Base-by-base conservation (phyloP, 2,113 vertebrate genomes). In the Cyprinodon brontotheroides region DNA sequence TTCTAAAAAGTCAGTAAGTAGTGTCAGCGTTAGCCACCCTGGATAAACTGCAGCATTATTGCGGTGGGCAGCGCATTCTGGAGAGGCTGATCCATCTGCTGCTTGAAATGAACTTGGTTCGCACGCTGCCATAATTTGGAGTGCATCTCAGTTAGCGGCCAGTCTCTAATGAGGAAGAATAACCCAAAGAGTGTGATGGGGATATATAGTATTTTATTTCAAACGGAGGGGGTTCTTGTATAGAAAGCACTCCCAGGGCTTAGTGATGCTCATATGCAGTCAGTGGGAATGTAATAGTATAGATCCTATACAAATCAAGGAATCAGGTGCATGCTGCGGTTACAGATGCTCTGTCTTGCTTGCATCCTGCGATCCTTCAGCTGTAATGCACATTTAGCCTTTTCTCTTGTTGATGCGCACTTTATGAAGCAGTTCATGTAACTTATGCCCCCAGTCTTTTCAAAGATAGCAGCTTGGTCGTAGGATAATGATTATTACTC, bases 61-160 rank as follows among this genome's bases (percentile, higher is more conserved):
- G 91, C 90, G 79, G 86, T 73, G 91, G 80, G 81, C 85, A 76
- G 68, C 12, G 72, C 48, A 73, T 70, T 75, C 12, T 73, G 63
- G n/a, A 72, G 61, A 65, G 77, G 79, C 50, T 79, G 36, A 63
- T 78, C 65, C n/a, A 47, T 70, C 40, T 60, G 48, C 47, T 61
- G 60, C 50, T 61, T 76, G 75, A 68, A 41, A 80, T 78, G 74
- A 83, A 86, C 85, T 85, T 88, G 50, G 13, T 81, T 76, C 83
- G 73, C 71, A 77, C 79, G 65, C 77, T 41, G 10, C 64, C 14
- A 36, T n/a, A 61, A 70, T 43, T 43, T 10, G 37, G 38, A 39
- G 64, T 43, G 15, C n/a, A 3, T 53, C 4, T 68, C 43, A 66
- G 62, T 73, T 67, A 36, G 14, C 17, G 50, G n/a, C 9, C 50